Evolutionary conservation across 2,888 invertebrate genomes (phyloP), one percentile per base, ranked within the genome.

Genomic region (Pterostichus madidus): DNA sequence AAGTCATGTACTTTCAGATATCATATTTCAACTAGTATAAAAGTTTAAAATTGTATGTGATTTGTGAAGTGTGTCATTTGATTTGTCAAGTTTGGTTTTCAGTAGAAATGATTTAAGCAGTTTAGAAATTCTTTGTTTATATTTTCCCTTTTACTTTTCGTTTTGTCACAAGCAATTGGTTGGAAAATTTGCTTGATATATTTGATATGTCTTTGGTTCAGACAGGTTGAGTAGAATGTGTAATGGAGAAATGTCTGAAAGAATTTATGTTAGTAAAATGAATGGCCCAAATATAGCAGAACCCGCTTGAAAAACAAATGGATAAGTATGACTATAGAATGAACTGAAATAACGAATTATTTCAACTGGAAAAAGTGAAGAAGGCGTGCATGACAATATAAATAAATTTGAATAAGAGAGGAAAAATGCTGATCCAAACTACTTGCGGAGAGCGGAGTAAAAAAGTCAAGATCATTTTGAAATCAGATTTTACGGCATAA

Each of bases 271-370:
- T 56, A 53, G 56, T 77, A 56, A 56, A 77, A 77, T 77, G 77
- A 77, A 53, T 77, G 53, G 56, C 56, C 77, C 56, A 77, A 53
- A 77, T 77, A 77, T 56, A 44, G 56, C 56, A 53, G 44, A 77
- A 77, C 17, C 56, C 56, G 11, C 39, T 59, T 59, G 77, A 56
- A 56, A 73, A 53, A 75, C 75, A 77, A 77, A 56, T 77, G 56
- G 44, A 56, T 77, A 77, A 56, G 46, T 64, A 78, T 46, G 56
- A 61, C 56, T 78, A 61, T 11, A 61, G 46, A 56, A 78, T 59
- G 61, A 78, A 78, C 24, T 59, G 78, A 78, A 61, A 78, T 78
- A 78, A 61, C 59, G 61, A 78, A 78, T 61, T 78, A 78, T 78
- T 78, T 61, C 78, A 78, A 56, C 24, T 61, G 78, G 61, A 78